Percentiles rank a stretch among this genome's conserved stretches.
Evolutionary conservation across 2,113 vertebrate species (phyloP).

Genomic region (Cephalopterus ornatus): DNA sequence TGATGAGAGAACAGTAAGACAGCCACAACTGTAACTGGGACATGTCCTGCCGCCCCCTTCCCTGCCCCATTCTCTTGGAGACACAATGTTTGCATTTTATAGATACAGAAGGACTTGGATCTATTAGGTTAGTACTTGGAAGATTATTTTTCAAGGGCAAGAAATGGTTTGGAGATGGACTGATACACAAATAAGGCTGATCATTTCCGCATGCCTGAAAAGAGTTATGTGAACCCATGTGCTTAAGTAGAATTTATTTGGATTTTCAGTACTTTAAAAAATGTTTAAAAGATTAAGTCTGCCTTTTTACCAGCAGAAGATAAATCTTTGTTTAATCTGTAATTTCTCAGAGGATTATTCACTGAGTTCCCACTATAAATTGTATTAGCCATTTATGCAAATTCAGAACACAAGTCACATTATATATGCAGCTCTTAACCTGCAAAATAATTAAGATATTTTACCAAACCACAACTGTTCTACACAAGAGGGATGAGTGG

Average conservation of each 20-base stretch:
- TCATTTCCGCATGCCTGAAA: neutral
- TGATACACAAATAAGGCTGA: neutral
- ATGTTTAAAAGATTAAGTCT: neutral
- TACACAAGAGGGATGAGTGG: neutral
- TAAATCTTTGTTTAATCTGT: neutral
- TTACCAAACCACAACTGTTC: neutral
- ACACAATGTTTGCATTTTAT: neutral
- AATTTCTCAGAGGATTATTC: neutral
- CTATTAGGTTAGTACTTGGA: neutral
- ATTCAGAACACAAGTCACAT: neutral
- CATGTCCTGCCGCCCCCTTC: fast-evolving
- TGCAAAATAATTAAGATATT: neutral
- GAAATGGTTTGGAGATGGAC: neutral
- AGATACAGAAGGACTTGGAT: neutral
- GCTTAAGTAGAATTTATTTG: neutral
- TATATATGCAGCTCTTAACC: neutral
- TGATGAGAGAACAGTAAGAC: neutral
- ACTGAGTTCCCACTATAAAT: neutral
- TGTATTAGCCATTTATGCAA: neutral
- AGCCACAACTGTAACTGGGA: no score
- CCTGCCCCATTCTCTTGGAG: neutral
- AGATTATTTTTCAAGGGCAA: neutral
- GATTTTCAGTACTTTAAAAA: neutral
- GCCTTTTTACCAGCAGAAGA: neutral
- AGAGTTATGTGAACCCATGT: neutral